Base-by-base conservation (phyloP, 2,888 invertebrate species). In the Rosalia funebris region DNA sequence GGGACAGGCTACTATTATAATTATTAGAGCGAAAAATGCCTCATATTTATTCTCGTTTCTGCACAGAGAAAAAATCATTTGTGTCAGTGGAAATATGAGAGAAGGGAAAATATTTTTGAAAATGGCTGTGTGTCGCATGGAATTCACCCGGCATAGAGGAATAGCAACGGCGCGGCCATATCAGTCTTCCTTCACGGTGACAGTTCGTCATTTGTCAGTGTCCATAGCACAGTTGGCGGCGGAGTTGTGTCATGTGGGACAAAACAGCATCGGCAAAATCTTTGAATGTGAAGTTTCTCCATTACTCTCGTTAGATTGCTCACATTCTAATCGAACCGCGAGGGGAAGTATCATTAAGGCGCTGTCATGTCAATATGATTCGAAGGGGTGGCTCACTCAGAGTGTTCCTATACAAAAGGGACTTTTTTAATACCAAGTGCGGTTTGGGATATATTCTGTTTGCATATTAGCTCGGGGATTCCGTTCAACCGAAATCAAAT, bases 201-300 rank as follows among this genome's bases (percentile, higher is more conserved):
- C 83, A 82, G 81, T 82, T 79, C 82, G 82, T 83, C 82, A 83
- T 83, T 82, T 82, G 82, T 83, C 82, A 81, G 81, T 81, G 82
- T 82, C 82, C 76, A 71, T 75, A 79, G 79, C 82, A 82, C 82
- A 81, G 82, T 80, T 82, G 81, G 80, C 79, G 79, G 79, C 77
- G 78, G 72, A 77, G 74, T 79, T 78, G 80, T 81, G 81, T 81
- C 81, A 81, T 82, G 81, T 81, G 82, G 81, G 82, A 81, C 81
- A 81, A 81, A 81, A 81, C 81, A 81, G 80, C 80, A 80, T 79
- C 79, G 79, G 76, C 74, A 72, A 71, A 71, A 71, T 69, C 75
- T 77, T 71, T 73, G 81, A 79, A 71, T 79, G 80, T 79, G 77
- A 77, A 60, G 17, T 34, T 50, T 11, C 48, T 19, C 36, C 12